Conservation (phyloP, 2,113 vertebrate genomes). For the Glaucomys volans region DNA sequence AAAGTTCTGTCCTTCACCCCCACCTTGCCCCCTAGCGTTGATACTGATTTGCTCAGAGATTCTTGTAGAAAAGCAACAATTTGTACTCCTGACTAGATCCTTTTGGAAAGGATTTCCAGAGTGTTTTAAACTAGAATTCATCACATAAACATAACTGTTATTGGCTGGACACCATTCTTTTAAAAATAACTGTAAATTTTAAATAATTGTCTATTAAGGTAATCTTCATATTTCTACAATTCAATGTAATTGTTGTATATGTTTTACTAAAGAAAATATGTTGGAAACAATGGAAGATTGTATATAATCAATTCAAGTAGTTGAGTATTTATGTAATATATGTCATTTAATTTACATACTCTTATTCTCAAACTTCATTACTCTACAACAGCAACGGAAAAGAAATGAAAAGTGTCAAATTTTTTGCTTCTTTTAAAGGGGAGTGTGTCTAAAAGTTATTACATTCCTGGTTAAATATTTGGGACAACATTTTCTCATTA, state of each 20-base stretch:
- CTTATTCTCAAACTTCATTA: slow-evolving; percentile 33
- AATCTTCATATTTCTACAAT: slow-evolving; percentile 44
- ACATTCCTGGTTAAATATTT: slow-evolving; percentile 33
- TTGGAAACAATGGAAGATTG: slow-evolving; percentile 56
- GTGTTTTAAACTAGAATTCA: background rate
- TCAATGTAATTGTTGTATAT: background rate
- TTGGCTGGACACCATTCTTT: slow-evolving; percentile 37
- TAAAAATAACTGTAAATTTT: background rate
- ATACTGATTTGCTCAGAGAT: background rate
- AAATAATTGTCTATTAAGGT: slow-evolving; percentile 35
- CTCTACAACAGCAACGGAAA: background rate
- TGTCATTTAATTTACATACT: slow-evolving; percentile 51
- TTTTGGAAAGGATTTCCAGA: slow-evolving; percentile 48
- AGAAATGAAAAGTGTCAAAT: background rate
- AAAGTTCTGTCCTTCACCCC: background rate
- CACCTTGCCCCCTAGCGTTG: too few relatives aligned
- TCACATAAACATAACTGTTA: background rate
- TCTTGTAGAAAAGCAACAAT: background rate
- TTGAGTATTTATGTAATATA: slow-evolving; percentile 51
- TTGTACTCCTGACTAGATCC: background rate
- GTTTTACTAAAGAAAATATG: slow-evolving; percentile 63
- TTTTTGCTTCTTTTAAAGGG: background rate
- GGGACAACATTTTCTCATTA: slow-evolving; percentile 42
- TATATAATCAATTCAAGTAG: slow-evolving; percentile 43
- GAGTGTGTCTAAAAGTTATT: background rate